These are phyloP conservation scores for Himalopsyche tibetana DNA, from an alignment of 2,888 invertebrate genomes.

Conservation along the genomic window DNA sequence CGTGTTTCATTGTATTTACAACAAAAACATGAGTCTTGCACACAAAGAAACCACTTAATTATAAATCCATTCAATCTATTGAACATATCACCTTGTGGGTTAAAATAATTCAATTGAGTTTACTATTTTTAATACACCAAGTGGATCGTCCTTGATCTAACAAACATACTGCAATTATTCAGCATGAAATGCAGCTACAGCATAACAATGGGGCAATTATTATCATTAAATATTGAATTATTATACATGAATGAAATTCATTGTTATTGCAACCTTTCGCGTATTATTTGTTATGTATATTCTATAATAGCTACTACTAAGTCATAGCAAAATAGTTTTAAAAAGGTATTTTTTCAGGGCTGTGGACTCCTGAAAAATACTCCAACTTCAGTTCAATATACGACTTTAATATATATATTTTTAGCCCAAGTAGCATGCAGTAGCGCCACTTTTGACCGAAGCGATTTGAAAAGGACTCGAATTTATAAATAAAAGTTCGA, in stretches of 20 bases:
- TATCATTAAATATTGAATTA: conserved; percentile 7
- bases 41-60: conserved; percentile 26
- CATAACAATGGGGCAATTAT: conserved; percentile 1
- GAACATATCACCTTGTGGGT: conserved; percentile 20
- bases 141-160: conserved; percentile 14
- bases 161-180: background rate
- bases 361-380: too few relatives aligned
- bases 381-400: too few relatives aligned
- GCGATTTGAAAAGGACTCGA: too few relatives aligned
- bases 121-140: background rate
- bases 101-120: background rate
- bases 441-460: too few relatives aligned
- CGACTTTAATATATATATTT: too few relatives aligned
- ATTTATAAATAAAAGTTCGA: too few relatives aligned
- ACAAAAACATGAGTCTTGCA: background rate
- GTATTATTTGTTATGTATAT: too few relatives aligned
- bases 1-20: background rate
- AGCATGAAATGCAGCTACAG: background rate
- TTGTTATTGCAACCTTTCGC: background rate
- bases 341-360: too few relatives aligned
- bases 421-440: too few relatives aligned
- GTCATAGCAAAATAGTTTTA: too few relatives aligned
- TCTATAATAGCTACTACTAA: too few relatives aligned
- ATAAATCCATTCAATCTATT: background rate
- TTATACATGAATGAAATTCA: background rate